Conservation (phyloP, 2,113 vertebrate genomes). For the Thalassoma bifasciatum region DNA sequence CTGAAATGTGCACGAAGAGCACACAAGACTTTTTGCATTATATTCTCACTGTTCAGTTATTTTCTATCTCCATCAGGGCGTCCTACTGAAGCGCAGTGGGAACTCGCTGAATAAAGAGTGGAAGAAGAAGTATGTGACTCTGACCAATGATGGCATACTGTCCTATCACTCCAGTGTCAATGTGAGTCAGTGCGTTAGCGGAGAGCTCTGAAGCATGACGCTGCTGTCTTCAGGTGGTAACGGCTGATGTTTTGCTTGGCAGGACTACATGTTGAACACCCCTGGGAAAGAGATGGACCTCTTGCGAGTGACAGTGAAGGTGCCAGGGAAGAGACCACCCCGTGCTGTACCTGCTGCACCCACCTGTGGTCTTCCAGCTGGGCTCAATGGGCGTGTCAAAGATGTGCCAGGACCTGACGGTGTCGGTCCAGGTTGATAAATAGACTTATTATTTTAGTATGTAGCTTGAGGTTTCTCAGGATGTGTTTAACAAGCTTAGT, state of each 20-base stretch:
- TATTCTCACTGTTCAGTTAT: conserved; percentile 38
- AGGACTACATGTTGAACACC: conserved; percentile 94
- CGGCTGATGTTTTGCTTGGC: conserved; percentile 41
- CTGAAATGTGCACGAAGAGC: conserved; percentile 41
- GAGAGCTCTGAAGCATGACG: background rate
- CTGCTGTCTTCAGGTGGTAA: conserved; percentile 22
- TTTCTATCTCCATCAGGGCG: conserved; percentile 83
- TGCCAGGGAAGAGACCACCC: conserved; percentile 94
- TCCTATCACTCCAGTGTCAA: conserved; percentile 95
- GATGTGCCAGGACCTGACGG: conserved; percentile 86
- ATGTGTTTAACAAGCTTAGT: background rate
- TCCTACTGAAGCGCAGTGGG: conserved; percentile 94
- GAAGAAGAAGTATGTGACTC: conserved; percentile 97
- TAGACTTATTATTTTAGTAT: background rate
- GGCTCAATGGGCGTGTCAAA: conserved; percentile 91
- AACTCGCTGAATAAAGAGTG: conserved; percentile 98
- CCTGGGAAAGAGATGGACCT: conserved; percentile 97
- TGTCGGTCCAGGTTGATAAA: conserved; percentile 60
- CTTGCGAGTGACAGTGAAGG: conserved; percentile 94
- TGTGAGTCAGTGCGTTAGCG: conserved; percentile 76
- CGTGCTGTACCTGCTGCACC: conserved; percentile 90
- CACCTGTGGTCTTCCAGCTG: conserved; percentile 85
- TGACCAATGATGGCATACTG: conserved; percentile 93
- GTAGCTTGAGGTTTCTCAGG: background rate
- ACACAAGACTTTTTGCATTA: conserved; percentile 25